phyloP scores from a whole-genome alignment of 2,888 invertebrate genomes.

The Miltochrista miniata region DNA sequence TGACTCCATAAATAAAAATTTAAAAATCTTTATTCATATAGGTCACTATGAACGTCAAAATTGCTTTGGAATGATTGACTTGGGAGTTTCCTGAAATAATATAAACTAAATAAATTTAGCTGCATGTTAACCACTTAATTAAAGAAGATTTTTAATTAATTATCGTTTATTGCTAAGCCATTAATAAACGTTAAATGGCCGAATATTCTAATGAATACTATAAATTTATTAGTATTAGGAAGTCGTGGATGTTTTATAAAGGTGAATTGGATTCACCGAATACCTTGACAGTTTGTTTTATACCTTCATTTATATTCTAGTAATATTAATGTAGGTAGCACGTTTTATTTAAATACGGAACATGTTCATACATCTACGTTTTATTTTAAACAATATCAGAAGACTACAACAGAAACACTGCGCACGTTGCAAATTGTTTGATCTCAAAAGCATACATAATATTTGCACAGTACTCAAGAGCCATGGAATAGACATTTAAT shows the following conservation, averaged over 20 bases:
- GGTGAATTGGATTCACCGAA: not conserved
- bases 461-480: not conserved
- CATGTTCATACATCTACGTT: not conserved
- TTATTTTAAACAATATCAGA: not conserved
- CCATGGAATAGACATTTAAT: not conserved
- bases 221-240: not conserved
- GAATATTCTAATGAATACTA: not conserved
- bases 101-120: too few species aligned
- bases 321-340: not conserved
- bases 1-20: too few species aligned
- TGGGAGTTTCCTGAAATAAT: too few species aligned
- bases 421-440: not conserved
- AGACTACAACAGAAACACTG: not conserved
- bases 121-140: too few species aligned
- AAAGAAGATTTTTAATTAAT: too few species aligned
- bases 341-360: not conserved
- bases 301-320: not conserved
- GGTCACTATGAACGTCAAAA: too few species aligned
- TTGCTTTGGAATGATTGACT: too few species aligned
- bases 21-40: too few species aligned
- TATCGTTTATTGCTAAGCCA: not conserved
- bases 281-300: constrained; percentile 2
- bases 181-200: not conserved
- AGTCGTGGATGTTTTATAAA: not conserved
- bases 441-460: not conserved